Evolutionary conservation across 2,113 vertebrate genomes (phyloP).

Genomic region (Orcinus orca): DNA sequence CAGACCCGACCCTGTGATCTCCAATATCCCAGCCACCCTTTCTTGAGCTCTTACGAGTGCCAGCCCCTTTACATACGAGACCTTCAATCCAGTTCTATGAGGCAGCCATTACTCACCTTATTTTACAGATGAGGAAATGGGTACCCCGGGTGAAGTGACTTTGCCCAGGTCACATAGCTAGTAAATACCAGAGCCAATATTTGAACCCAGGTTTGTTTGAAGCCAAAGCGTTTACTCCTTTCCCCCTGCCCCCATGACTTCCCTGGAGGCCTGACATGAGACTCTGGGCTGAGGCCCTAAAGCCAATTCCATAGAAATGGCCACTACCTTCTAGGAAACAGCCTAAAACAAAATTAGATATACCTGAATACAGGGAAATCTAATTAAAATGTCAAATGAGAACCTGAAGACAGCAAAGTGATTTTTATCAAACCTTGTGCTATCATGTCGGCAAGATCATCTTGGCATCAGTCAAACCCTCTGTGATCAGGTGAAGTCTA

Average conservation of each 20-base stretch:
- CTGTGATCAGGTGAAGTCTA: neutral
- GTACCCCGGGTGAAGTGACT: neutral
- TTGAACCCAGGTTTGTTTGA: neutral
- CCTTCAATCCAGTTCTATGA: neutral
- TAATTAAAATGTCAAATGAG: neutral
- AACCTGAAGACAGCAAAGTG: neutral
- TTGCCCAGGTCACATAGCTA: neutral
- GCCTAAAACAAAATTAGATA: neutral
- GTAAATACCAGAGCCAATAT: neutral
- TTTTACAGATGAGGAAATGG: neutral
- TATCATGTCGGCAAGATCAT: neutral
- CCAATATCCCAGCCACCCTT: neutral
- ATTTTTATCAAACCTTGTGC: neutral
- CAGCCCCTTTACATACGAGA: neutral
- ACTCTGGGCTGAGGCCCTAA: neutral
- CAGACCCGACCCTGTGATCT: neutral
- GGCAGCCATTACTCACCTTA: neutral
- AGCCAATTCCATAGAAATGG: neutral
- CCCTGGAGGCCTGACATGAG: neutral
- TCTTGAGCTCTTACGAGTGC: neutral
- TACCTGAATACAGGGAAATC: neutral
- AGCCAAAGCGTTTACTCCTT: neutral
- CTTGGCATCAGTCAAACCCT: neutral
- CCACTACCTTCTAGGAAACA: neutral
- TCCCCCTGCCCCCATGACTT: rapidly evolving